These are phyloP conservation scores for Porites lutea DNA, from an alignment of 64 coral and sea anemone species.

Conservation along the genomic window DNA sequence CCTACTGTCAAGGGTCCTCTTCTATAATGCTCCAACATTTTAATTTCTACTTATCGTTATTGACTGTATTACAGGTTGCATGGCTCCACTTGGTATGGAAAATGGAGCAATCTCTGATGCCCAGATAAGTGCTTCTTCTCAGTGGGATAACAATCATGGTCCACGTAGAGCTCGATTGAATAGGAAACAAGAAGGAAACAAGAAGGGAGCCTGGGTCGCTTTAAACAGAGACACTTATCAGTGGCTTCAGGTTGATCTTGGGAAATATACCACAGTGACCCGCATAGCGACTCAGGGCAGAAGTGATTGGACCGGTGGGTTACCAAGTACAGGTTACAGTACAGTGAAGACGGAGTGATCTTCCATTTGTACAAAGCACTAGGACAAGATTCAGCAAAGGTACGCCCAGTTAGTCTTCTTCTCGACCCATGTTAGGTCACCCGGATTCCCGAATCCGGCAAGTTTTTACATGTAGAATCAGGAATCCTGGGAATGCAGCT, in stretches of 20 bases:
- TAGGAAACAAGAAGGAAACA: background rate
- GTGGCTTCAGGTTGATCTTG: background rate
- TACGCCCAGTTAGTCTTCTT: background rate
- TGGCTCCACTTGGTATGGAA: background rate
- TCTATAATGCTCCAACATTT: no score
- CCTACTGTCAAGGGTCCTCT: no score
- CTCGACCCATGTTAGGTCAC: no score
- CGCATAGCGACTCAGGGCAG: background rate
- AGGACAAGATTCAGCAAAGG: background rate
- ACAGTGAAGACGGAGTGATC: background rate
- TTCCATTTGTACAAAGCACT: background rate
- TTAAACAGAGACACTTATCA: background rate
- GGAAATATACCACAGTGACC: background rate
- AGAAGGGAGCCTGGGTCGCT: background rate
- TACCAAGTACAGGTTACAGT: background rate
- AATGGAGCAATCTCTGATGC: background rate
- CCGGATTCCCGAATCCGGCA: no score
- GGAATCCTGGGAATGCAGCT: no score
- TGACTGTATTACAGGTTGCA: background rate
- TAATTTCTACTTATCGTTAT: background rate
- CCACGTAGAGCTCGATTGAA: background rate
- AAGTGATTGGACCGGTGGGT: background rate
- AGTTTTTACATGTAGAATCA: no score
- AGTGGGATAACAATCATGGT: background rate
- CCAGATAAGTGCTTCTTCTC: background rate